Conservation (phyloP, 2,797 vertebrate genomes). For the Cyprinella venusta region DNA sequence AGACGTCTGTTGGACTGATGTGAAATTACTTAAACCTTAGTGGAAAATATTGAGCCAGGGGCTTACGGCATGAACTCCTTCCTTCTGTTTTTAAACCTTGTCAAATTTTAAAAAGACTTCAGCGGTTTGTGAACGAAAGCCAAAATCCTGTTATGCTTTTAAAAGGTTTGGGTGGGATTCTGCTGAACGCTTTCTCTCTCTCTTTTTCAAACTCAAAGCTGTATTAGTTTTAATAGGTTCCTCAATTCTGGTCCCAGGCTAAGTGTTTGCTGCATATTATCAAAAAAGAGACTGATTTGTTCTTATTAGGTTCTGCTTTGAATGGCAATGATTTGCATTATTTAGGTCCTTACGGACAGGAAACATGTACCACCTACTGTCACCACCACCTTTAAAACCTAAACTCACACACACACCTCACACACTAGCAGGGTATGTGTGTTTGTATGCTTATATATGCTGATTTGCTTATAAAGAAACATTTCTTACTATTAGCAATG, state of each 20-base stretch:
- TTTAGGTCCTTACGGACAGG: conserved; percentile 47
- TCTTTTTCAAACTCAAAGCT: background rate
- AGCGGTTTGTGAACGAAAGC: conserved; percentile 54
- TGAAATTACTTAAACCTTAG: conserved; percentile 56
- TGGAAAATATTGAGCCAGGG: conserved; percentile 55
- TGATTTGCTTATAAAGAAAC: background rate
- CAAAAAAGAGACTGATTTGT: conserved; percentile 51
- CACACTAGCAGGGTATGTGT: background rate
- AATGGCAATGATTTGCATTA: conserved; percentile 11
- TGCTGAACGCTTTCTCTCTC: conserved; percentile 37
- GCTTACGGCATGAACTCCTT: conserved; percentile 27
- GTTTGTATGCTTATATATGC: background rate
- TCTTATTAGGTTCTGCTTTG: conserved; percentile 35
- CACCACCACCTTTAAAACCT: background rate
- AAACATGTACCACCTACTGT: conserved; percentile 13
- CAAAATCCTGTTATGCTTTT: conserved; percentile 60
- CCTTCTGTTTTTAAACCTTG: conserved; percentile 42
- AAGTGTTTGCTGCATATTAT: conserved; percentile 49
- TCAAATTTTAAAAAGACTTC: conserved; percentile 57
- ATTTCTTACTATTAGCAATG: background rate
- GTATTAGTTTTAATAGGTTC: conserved; percentile 61
- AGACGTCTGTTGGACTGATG: conserved; percentile 50
- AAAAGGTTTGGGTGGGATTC: conserved; percentile 57
- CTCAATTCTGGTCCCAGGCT: conserved; percentile 35
- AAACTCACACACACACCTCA: background rate